phyloP scores from a whole-genome alignment of 92 coral and sea anemone genomes.

The Phenganax stokvisi region DNA sequence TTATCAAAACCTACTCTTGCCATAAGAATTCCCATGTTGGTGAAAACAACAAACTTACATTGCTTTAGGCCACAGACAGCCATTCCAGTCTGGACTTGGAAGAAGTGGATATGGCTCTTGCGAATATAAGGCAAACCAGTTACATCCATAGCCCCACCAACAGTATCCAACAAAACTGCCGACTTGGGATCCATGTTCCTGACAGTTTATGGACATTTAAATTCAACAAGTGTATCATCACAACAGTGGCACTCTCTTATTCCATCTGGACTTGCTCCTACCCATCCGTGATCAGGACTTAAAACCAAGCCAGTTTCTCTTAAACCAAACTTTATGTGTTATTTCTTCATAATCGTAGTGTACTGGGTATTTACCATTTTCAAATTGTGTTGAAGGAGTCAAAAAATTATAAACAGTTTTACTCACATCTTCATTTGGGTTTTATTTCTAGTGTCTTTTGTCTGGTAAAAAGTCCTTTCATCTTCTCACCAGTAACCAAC shows the following conservation, averaged over 20 bases:
- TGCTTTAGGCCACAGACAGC: slow-evolving; percentile 36
- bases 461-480: slow-evolving; percentile 51
- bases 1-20: not conserved
- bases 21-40: slow-evolving; percentile 39
- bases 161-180: no score
- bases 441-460: slow-evolving; percentile 53
- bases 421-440: slow-evolving; percentile 50
- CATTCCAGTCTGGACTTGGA: slow-evolving; percentile 58
- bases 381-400: slow-evolving; percentile 22
- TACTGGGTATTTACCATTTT: slow-evolving; percentile 37
- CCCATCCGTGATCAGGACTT: slow-evolving; percentile 43
- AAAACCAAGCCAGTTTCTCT: slow-evolving; percentile 56
- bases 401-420: slow-evolving; percentile 37
- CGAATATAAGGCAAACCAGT: no score
- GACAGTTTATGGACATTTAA: no score
- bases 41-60: slow-evolving; percentile 45
- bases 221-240: slow-evolving; percentile 10
- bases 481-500: slow-evolving; percentile 40
- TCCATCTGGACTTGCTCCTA: slow-evolving; percentile 50
- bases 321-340: slow-evolving; percentile 35
- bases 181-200: no score
- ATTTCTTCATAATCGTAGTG: slow-evolving; percentile 38
- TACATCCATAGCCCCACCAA: no score
- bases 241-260: slow-evolving; percentile 41
- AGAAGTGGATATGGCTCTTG: no score